Conservation (phyloP, 2,113 vertebrate species). For the Gobius niger region DNA sequence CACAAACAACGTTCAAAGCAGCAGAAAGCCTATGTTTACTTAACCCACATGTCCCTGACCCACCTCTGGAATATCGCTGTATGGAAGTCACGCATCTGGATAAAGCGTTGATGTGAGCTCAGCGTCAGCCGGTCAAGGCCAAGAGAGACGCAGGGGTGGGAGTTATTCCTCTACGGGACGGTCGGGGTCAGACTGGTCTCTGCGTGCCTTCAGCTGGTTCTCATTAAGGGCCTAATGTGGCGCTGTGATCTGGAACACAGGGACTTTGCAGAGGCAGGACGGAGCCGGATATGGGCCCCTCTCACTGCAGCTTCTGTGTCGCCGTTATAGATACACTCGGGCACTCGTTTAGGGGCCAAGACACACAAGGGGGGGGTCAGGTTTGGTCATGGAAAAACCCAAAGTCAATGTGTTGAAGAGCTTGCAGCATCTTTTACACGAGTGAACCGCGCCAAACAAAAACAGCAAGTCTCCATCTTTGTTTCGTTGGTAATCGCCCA, state of each 20-base stretch:
- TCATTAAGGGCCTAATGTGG: conserved; percentile 70
- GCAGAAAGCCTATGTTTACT: background rate
- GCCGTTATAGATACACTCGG: conserved; percentile 27
- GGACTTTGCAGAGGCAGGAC: conserved; percentile 52
- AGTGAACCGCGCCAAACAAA: too few relatives aligned
- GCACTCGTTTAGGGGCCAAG: conserved; percentile 43
- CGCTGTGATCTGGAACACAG: conserved; percentile 68
- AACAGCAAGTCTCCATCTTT: too few relatives aligned
- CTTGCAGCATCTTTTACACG: too few relatives aligned
- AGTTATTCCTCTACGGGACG: conserved; percentile 6
- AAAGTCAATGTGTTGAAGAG: background rate
- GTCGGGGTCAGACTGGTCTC: conserved; percentile 50
- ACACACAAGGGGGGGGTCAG: conserved; percentile 14
- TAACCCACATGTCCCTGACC: conserved; percentile 2
- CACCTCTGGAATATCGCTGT: conserved; percentile 20
- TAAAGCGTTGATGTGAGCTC: conserved; percentile 50
- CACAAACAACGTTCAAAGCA: background rate
- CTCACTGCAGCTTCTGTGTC: conserved; percentile 64
- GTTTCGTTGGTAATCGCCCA: too few relatives aligned
- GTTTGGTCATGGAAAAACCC: conserved; percentile 41
- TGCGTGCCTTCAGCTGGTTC: conserved; percentile 70
- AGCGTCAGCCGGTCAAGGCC: conserved; percentile 16
- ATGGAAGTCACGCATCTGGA: conserved; percentile 63
- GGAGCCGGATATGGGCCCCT: conserved; percentile 63
- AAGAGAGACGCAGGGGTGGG: conserved; percentile 1